Conservation (phyloP, 2,113 vertebrate genomes). For the Tragelaphus imberbis region DNA sequence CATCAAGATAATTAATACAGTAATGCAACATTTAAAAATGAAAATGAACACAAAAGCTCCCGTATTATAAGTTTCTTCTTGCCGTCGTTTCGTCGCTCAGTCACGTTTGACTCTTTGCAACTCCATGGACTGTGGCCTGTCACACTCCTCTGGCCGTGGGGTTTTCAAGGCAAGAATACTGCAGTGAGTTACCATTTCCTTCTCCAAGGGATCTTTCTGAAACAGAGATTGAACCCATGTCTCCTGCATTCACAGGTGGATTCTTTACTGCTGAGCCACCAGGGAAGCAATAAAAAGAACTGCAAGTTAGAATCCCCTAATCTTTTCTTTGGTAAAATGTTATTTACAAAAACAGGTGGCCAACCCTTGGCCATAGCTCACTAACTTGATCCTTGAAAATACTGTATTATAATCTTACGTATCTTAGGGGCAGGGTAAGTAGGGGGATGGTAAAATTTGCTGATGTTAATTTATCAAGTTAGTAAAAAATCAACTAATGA, state of each 20-base stretch:
- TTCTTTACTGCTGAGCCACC: background rate
- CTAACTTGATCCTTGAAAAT: background rate
- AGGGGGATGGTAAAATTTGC: background rate
- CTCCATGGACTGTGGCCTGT: background rate
- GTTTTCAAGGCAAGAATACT: background rate
- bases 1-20: background rate
- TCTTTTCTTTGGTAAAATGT: background rate
- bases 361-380: background rate
- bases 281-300: background rate
- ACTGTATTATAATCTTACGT: fast-evolving
- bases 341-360: background rate
- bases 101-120: background rate
- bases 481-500: background rate
- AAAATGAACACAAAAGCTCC: background rate
- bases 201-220: background rate
- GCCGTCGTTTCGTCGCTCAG: fast-evolving
- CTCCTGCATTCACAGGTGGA: background rate
- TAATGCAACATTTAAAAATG: background rate
- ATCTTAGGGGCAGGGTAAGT: background rate
- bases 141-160: background rate
- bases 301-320: background rate
- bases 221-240: background rate
- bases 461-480: slow-evolving; percentile 1
- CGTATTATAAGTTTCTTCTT: background rate
- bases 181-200: background rate